phyloP scores from a whole-genome alignment of 2,797 vertebrate species.

The Agapornis canus region DNA sequence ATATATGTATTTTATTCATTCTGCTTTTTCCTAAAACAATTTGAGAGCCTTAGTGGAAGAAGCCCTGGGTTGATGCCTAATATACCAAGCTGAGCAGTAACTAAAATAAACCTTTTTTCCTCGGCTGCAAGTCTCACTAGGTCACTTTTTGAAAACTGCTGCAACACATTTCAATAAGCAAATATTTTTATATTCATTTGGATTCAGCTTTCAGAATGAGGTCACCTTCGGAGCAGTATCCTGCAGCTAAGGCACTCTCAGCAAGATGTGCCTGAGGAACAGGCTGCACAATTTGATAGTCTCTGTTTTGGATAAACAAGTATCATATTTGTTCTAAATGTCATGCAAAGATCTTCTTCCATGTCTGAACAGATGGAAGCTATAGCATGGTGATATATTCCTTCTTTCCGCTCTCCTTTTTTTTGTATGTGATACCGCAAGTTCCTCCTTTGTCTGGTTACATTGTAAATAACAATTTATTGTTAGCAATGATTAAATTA shows the following conservation, averaged over 20 bases:
- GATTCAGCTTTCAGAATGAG: slow-evolving; percentile 35
- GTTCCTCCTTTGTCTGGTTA: background rate
- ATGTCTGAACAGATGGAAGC: background rate
- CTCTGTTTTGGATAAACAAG: slow-evolving; percentile 40
- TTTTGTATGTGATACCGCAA: background rate
- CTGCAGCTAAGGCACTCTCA: slow-evolving; percentile 21
- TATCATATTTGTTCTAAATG: slow-evolving; percentile 23
- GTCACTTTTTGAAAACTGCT: slow-evolving; percentile 10
- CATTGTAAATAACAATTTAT: background rate
- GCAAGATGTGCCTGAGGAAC: background rate
- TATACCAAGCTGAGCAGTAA: background rate
- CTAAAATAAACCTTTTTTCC: slow-evolving; percentile 15
- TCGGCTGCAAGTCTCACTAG: background rate
- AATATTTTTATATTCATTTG: slow-evolving; percentile 40
- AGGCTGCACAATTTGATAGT: background rate
- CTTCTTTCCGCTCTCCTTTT: rapidly evolving
- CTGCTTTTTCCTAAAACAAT: background rate
- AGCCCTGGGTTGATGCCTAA: background rate
- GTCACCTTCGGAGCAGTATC: background rate
- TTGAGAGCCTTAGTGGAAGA: background rate
- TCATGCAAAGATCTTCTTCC: background rate
- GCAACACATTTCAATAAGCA: slow-evolving; percentile 37
- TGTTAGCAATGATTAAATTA: background rate
- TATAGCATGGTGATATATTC: background rate
- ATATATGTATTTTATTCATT: slow-evolving; percentile 1